A percentile compares a stretch with the other conserved stretches of the same genome.
Conservation (phyloP, 2,113 vertebrate species). For the Galemys pyrenaicus region DNA sequence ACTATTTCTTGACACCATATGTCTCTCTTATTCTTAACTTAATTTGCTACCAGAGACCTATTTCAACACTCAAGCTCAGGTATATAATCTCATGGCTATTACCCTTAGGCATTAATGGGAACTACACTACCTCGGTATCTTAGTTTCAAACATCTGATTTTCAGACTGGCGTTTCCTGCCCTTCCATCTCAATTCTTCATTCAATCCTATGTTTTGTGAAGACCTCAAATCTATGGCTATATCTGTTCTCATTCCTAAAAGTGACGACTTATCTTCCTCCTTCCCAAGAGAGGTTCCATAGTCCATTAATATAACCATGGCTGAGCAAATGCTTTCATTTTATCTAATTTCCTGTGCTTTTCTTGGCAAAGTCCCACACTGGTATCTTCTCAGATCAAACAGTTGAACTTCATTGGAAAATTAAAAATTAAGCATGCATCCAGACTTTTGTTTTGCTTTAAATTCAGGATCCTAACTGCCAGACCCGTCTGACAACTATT, state of each 20-base stretch:
- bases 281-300: background rate
- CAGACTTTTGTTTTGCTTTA: slow-evolving; percentile 17
- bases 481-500: background rate
- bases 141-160: background rate
- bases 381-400: slow-evolving; percentile 4
- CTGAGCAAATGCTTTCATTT: background rate
- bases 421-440: background rate
- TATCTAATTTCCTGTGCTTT: background rate
- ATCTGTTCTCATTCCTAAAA: background rate
- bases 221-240: background rate
- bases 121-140: background rate
- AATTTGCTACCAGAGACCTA: background rate
- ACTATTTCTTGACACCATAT: background rate
- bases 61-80: background rate
- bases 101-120: background rate
- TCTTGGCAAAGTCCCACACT: background rate
- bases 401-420: background rate
- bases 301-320: background rate
- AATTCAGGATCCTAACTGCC: background rate
- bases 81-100: background rate
- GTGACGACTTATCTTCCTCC: background rate
- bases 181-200: background rate
- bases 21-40: background rate
- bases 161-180: background rate
- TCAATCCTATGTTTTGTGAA: background rate